Evolutionary conservation across 1,140 invertebrate genomes (phyloP).

Genomic region (Atta texana): DNA sequence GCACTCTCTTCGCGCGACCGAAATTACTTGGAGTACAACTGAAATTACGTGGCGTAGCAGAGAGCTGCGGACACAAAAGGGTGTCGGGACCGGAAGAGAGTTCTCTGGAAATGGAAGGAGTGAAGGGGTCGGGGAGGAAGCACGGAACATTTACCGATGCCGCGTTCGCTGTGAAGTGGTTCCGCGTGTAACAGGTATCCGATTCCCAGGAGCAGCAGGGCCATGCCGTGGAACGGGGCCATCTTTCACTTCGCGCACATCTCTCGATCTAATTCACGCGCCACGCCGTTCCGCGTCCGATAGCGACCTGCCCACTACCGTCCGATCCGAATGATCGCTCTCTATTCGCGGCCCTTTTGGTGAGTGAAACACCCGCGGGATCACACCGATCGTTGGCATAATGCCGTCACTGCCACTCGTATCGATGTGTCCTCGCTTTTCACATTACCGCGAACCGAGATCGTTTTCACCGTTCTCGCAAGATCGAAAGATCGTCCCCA

Average conservation of each 20-base stretch:
- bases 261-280: conserved; percentile 76
- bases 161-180: conserved; percentile 64
- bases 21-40: conserved; percentile 32
- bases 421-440: not conserved
- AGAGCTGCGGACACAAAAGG: not conserved
- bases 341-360: conserved; percentile 13
- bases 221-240: conserved; percentile 80
- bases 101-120: not conserved
- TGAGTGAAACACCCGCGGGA: conserved; percentile 32
- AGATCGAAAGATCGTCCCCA: not conserved
- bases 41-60: conserved; percentile 19
- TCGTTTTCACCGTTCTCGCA: not conserved
- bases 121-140: not conserved
- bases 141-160: conserved; percentile 64
- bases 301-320: conserved; percentile 23
- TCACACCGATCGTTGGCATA: conserved; percentile 45
- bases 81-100: not conserved
- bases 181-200: conserved; percentile 80
- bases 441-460: conserved; percentile 6
- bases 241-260: conserved; percentile 77
- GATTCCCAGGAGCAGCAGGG: conserved; percentile 79
- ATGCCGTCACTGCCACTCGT: conserved; percentile 14
- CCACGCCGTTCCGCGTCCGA: conserved; percentile 22
- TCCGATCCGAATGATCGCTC: conserved; percentile 39
- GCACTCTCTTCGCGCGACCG: not conserved